phyloP scores from a whole-genome alignment of 1,140 invertebrate species.

The Mya arenaria region DNA sequence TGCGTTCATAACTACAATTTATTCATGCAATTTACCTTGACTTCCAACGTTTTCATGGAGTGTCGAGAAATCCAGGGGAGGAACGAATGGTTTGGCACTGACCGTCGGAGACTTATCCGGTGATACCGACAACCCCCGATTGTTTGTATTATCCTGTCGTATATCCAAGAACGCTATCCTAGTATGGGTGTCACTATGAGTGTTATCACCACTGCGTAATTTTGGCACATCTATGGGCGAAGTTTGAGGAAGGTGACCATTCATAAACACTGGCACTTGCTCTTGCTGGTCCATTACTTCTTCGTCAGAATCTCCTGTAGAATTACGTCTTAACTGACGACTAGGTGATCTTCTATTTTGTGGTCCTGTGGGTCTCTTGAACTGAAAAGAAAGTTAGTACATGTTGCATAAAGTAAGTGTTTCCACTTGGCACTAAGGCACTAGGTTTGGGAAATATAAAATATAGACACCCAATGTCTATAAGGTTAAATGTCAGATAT shows the following conservation, averaged over 20 bases:
- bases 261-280: too few species aligned
- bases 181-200: too few species aligned
- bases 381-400: conserved; percentile 62
- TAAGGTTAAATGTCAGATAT: too few species aligned
- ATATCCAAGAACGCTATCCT: conserved; percentile 71
- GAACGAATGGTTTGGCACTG: conserved; percentile 77
- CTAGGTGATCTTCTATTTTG: conserved; percentile 72
- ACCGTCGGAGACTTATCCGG: conserved; percentile 69
- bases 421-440: too few species aligned
- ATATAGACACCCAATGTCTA: too few species aligned
- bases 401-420: too few species aligned
- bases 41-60: conserved; percentile 84
- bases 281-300: conserved; percentile 53
- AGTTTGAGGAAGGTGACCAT: too few species aligned
- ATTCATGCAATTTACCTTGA: conserved; percentile 80
- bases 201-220: too few species aligned
- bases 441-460: too few species aligned
- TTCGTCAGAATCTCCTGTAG: conserved; percentile 53
- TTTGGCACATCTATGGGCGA: too few species aligned
- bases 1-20: too few species aligned
- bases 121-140: too few species aligned
- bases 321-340: conserved; percentile 61
- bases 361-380: conserved; percentile 74
- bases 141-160: conserved; percentile 53
- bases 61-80: conserved; percentile 83